These are phyloP conservation scores for Neocrepidodera transversa DNA, from an alignment of 2,888 invertebrate genomes.

Conservation along the genomic window DNA sequence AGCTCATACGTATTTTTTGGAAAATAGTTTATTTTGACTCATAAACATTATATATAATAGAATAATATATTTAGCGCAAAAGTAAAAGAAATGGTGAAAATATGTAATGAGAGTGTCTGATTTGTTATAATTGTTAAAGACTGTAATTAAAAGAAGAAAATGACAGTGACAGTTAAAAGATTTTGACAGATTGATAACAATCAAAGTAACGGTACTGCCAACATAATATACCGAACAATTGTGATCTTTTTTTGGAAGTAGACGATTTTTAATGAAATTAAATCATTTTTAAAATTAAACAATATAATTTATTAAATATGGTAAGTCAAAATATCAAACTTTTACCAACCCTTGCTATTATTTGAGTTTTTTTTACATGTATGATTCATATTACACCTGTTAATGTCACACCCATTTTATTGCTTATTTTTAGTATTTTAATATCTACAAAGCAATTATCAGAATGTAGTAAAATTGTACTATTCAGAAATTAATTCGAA, in stretches of 20 bases:
- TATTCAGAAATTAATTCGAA: no score
- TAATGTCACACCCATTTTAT: conserved; percentile 30
- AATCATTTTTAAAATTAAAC: conserved; percentile 17
- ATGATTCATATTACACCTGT: conserved; percentile 18
- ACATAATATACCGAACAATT: conserved; percentile 17
- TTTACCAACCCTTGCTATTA: background rate
- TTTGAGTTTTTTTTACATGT: background rate
- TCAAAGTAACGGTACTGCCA: conserved; percentile 19
- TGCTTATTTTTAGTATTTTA: conserved; percentile 19
- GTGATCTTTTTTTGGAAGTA: conserved; percentile 19
- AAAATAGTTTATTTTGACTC: no score
- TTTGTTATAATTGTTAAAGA: no score
- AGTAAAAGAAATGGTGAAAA: no score
- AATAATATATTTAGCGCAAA: no score
- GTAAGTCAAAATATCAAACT: conserved; percentile 9
- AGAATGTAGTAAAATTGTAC: no score
- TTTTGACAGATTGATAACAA: background rate
- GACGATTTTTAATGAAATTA: conserved; percentile 23
- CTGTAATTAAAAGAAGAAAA: background rate
- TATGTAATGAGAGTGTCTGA: no score
- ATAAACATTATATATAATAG: no score
- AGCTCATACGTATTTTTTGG: no score
- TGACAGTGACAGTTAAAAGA: background rate
- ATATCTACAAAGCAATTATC: background rate
- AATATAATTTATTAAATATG: conserved; percentile 18